Evolutionary conservation across 2,888 invertebrate genomes (phyloP).

Genomic region (Druceiella hillmani): DNA sequence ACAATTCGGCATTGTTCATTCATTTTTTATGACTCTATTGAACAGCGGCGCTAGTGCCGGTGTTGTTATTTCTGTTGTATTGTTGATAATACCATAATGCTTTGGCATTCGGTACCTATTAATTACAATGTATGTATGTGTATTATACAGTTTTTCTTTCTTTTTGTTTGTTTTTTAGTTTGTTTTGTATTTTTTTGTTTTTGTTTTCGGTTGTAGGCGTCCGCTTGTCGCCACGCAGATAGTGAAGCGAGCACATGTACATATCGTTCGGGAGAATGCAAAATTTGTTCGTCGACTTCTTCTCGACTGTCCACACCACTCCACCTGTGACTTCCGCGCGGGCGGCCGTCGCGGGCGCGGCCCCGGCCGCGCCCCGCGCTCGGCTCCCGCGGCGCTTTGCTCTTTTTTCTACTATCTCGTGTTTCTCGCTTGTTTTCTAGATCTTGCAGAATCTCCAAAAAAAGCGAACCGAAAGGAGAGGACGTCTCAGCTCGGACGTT

Average conservation of each 20-base stretch:
- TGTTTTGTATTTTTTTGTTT: not conserved
- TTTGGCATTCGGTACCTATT: too few species aligned
- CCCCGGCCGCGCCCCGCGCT: constrained; percentile 34
- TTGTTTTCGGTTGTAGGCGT: too few species aligned
- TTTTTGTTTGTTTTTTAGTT: not conserved
- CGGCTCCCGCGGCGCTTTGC: constrained; percentile 44
- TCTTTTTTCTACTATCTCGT: constrained; percentile 71
- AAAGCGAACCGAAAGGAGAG: constrained; percentile 97
- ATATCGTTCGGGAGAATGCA: too few species aligned
- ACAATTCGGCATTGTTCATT: too few species aligned
- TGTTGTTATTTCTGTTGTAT: too few species aligned
- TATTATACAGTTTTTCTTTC: too few species aligned
- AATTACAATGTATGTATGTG: too few species aligned
- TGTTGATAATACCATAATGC: too few species aligned
- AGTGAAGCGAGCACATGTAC: too few species aligned
- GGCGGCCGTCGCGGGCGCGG: constrained; percentile 31
- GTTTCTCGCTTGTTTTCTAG: constrained; percentile 91
- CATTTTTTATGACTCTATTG: too few species aligned
- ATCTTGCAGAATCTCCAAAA: constrained; percentile 99
- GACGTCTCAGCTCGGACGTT: constrained; percentile 92
- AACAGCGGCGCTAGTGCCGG: too few species aligned
- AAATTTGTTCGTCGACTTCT: constrained; percentile 18
- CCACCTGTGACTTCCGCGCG: constrained; percentile 30
- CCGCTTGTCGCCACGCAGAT: too few species aligned
- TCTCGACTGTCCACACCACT: constrained; percentile 33